Percentiles rank a stretch among this genome's conserved stretches.
phyloP scores from a whole-genome alignment of 2,888 invertebrate species.

The Pandemis heparana region DNA sequence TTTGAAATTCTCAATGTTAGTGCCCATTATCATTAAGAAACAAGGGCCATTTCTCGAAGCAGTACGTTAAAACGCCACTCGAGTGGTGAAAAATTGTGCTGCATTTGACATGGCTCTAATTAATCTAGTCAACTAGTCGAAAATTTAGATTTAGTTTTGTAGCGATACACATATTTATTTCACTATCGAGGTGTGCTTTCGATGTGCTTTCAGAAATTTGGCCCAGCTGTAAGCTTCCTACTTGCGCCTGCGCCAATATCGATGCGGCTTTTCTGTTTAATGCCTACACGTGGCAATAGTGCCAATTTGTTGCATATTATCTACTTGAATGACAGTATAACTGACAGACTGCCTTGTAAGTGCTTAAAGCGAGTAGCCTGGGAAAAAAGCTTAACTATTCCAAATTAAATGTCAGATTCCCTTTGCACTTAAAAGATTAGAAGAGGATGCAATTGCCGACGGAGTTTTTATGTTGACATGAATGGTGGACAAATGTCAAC shows the following conservation, averaged over 20 bases:
- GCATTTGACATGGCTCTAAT: too few species aligned
- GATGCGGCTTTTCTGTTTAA: slow-evolving; percentile 71
- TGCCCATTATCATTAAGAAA: too few species aligned
- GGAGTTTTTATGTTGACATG: slow-evolving; percentile 10
- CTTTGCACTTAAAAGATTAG: slow-evolving; percentile 28
- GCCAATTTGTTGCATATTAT: slow-evolving; percentile 80
- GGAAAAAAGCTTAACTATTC: slow-evolving; percentile 42
- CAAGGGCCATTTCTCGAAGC: too few species aligned
- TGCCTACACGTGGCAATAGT: slow-evolving; percentile 70
- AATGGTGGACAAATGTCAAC: slow-evolving; percentile 7
- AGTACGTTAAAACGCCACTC: too few species aligned
- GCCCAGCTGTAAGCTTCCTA: slow-evolving; percentile 8
- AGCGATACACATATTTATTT: too few species aligned
- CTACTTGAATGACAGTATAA: slow-evolving; percentile 63
- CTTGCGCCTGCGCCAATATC: slow-evolving; percentile 53
- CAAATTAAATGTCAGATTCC: slow-evolving; percentile 39
- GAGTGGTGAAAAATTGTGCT: too few species aligned
- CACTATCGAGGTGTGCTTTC: too few species aligned
- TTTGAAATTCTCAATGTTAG: too few species aligned
- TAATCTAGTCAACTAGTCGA: too few species aligned
- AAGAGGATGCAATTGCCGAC: background rate
- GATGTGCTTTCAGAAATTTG: too few species aligned
- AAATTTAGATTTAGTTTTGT: too few species aligned
- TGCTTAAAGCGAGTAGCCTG: slow-evolving; percentile 41
- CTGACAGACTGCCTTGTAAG: slow-evolving; percentile 70